Evolutionary conservation across 2,888 invertebrate genomes (phyloP), one percentile per base, ranked within the genome.

Genomic region (Encarsia formosa): DNA sequence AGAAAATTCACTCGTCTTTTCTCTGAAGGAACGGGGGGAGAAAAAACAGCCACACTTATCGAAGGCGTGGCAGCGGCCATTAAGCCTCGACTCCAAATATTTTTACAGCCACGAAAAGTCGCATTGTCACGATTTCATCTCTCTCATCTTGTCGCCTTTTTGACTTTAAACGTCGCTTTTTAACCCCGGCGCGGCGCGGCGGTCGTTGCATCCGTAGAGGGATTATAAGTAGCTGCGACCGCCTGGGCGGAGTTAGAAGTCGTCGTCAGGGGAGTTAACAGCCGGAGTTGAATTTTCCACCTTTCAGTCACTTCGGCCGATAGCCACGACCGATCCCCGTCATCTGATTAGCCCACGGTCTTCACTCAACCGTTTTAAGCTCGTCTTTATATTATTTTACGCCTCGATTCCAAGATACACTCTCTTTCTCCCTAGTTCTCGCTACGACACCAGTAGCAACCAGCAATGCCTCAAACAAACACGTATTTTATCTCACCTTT

Each of bases 71-170:
- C 23, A 3, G 5, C 5, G 40, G 4, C 13, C 15, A 32, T 16
- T n/a, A 15, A 32, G 18, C 13, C 20, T 24, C 57, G 62, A 61
- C 61, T 63, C 65, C 60, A 70, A 70, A 70, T 70, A 69, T 70
- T 71, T 70, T 68, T 65, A 68, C 66, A 67, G 65, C 63, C 63
- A 68, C 65, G 65, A 62, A 63, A 63, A 60, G 49, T 8, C 48
- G 35, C 47, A 51, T 48, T 48, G 47, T 51, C 48, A 48, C 47
- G 47, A 38, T 29, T 29, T 44, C 19, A 11, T 22, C 11, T 37
- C 18, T 29, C 29, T 9, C 29, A 47, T 52, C 46, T 46, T 48
- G n/a, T 32, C 32, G 20, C 22, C 31, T 26, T 32, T 46, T 31
- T 5, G 24, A 3, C 19, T 37, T 11, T 15, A 11, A 11, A 4